A percentile compares a stretch with the other conserved stretches of the same genome.
Conservation (phyloP, 92 coral and sea anemone species). For the Parazoanthus swiftii region DNA sequence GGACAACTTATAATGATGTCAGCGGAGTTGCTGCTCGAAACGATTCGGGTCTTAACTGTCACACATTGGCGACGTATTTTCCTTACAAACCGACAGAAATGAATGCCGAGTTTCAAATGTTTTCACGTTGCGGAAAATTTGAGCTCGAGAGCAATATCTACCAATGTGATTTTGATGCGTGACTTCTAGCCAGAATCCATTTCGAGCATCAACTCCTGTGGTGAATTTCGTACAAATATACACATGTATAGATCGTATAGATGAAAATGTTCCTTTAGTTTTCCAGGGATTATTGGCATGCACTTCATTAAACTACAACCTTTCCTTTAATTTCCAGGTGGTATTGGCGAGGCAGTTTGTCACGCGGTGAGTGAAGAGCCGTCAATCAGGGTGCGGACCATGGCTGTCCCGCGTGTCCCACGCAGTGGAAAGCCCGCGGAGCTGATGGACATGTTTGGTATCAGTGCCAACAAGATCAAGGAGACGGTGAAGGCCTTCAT, state of each 20-base stretch:
- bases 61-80: too few species aligned
- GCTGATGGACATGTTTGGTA: constrained; percentile 86
- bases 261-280: too few species aligned
- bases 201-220: too few species aligned
- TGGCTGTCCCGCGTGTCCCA: constrained; percentile 89
- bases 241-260: too few species aligned
- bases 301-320: background rate
- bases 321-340: constrained; percentile 54
- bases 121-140: too few species aligned
- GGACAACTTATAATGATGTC: background rate
- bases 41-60: background rate
- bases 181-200: too few species aligned
- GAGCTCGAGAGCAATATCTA: background rate
- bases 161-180: background rate
- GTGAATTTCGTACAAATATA: too few species aligned
- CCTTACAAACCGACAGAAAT: too few species aligned
- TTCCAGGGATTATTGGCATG: too few species aligned
- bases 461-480: constrained; percentile 74
- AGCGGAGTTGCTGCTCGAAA: too few species aligned
- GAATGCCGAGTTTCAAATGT: too few species aligned
- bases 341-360: constrained; percentile 93
- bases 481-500: constrained; percentile 59
- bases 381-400: constrained; percentile 63
- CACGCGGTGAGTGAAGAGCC: constrained; percentile 78
- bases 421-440: constrained; percentile 90